These are phyloP conservation scores for Gorsachius goisagi DNA, from an alignment of 2,113 vertebrate genomes.

Conservation along the genomic window DNA sequence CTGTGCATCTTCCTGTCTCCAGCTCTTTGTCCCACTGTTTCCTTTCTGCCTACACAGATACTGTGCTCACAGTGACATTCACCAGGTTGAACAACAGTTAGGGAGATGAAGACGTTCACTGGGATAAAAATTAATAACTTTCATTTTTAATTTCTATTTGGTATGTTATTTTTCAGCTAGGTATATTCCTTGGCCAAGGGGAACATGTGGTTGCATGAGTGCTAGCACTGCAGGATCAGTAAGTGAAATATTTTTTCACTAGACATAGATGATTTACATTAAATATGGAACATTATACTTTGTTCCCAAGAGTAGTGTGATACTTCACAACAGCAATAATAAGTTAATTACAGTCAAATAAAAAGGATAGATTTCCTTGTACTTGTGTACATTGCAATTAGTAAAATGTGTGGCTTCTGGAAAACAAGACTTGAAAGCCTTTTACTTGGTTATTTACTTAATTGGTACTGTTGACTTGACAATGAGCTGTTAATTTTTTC, in stretches of 20 bases:
- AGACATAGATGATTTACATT: background rate
- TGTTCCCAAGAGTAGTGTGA: background rate
- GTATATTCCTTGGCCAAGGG: background rate
- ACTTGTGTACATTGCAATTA: background rate
- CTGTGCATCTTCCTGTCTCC: background rate
- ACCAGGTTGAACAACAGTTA: background rate
- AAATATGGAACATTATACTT: background rate
- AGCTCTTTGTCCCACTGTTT: background rate
- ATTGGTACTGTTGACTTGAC: background rate
- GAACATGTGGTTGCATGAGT: background rate
- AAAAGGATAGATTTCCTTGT: background rate
- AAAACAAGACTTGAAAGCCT: background rate
- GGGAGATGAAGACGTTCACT: background rate
- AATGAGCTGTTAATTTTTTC: background rate
- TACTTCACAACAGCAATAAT: background rate
- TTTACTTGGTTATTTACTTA: background rate
- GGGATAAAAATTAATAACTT: background rate
- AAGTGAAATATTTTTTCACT: background rate
- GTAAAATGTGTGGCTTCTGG: background rate
- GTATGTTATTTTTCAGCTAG: background rate
- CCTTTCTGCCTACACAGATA: background rate
- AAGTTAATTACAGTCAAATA: background rate
- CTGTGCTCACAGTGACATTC: background rate
- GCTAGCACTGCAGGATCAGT: background rate
- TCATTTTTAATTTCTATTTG: background rate